These are phyloP conservation scores for Camelus bactrianus DNA, from an alignment of 2,113 vertebrate genomes.

Conservation along the genomic window DNA sequence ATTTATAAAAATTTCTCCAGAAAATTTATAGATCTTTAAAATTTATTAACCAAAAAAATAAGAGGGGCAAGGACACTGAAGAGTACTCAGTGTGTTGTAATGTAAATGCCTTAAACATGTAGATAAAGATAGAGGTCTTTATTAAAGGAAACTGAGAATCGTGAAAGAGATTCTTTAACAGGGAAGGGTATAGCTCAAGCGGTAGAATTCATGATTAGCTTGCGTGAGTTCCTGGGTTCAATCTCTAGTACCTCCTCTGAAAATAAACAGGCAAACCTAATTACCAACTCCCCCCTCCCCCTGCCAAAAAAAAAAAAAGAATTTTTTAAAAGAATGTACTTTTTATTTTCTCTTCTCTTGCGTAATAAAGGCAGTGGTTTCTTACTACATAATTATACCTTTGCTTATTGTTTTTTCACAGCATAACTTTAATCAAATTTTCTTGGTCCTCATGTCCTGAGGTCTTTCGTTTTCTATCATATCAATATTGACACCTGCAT, in stretches of 20 bases:
- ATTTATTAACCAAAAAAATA: neutral
- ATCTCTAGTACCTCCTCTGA: no score
- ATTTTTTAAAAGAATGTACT: neutral
- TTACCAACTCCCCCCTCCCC: no score
- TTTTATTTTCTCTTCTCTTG: constrained; percentile 3
- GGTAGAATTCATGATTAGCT: no score
- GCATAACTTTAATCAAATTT: neutral
- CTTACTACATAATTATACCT: neutral
- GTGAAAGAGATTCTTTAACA: neutral
- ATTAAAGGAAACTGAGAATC: neutral
- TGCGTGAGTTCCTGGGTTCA: no score
- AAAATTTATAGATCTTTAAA: constrained; percentile 34
- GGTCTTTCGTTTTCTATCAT: neutral
- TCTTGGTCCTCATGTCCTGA: neutral
- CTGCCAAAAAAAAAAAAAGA: no score
- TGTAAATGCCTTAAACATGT: constrained; percentile 16
- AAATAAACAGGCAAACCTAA: no score
- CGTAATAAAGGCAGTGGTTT: neutral
- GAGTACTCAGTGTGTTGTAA: neutral
- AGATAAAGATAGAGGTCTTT: neutral
- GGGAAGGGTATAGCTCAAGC: no score
- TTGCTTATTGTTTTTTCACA: constrained; percentile 39
- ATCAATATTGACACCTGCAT: neutral
- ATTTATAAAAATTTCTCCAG: constrained; percentile 6
- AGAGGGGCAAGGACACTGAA: constrained; percentile 10